A percentile compares a stretch with the other conserved stretches of the same genome.
phyloP scores from a whole-genome alignment of 2,113 vertebrate species.

The Rallus limicola region DNA sequence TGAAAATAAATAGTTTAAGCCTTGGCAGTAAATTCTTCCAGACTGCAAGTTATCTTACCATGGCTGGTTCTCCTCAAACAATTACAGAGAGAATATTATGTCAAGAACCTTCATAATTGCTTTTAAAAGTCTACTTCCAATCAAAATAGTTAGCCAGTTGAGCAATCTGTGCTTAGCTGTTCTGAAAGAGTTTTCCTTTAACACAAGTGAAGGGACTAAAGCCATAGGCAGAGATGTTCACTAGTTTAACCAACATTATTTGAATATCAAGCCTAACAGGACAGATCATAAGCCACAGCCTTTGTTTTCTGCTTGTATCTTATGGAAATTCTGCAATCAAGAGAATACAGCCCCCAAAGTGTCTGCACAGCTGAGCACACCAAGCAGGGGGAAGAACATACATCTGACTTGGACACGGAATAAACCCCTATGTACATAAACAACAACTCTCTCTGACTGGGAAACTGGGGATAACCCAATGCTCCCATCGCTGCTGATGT shows the following conservation, averaged over 20 bases:
- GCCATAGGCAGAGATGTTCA: neutral
- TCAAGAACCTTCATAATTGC: constrained; percentile 36
- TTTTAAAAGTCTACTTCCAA: constrained; percentile 45
- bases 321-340: neutral
- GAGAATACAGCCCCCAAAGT: neutral
- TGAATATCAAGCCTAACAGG: neutral
- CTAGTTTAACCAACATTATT: neutral
- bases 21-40: constrained; percentile 45
- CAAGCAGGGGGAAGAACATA: neutral
- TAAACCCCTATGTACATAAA: neutral
- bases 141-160: neutral
- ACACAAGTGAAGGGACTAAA: neutral
- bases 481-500: neutral
- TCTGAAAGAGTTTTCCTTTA: neutral
- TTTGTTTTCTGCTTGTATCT: neutral
- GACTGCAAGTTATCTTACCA: constrained; percentile 19
- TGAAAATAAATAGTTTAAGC: constrained; percentile 40
- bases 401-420: neutral
- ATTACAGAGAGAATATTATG: constrained; percentile 30
- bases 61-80: constrained; percentile 36
- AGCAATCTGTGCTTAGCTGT: neutral
- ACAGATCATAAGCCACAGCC: neutral
- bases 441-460: neutral
- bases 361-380: neutral
- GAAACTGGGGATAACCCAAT: neutral